Evolutionary conservation across 2,888 invertebrate genomes (phyloP).

Genomic region (Hirudinaria manillensis): DNA sequence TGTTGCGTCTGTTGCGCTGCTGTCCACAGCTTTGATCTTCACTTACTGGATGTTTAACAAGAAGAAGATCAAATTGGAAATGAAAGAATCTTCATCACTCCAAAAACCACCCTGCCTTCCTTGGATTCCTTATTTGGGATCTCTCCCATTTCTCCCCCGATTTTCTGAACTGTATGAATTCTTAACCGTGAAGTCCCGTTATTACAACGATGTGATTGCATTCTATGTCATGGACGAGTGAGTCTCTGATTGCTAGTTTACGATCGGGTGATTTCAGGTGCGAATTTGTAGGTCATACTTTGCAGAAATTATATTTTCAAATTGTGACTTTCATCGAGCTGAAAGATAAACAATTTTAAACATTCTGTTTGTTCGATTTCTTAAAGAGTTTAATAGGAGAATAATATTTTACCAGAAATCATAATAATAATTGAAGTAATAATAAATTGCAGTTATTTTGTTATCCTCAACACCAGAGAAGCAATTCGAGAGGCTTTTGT

Average conservation of each 20-base stretch:
- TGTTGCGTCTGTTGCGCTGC: no score
- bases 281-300: no score
- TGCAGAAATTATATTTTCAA: no score
- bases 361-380: no score
- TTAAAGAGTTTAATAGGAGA: no score
- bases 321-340: no score
- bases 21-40: no score
- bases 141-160: constrained; percentile 8
- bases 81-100: background rate
- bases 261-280: no score
- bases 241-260: background rate
- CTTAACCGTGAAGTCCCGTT: background rate
- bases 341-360: no score
- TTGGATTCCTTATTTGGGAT: background rate
- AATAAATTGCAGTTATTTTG: background rate
- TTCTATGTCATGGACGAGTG: constrained; percentile 14
- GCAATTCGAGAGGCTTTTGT: constrained; percentile 11
- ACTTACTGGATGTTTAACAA: background rate
- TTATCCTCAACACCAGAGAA: constrained; percentile 13
- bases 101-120: constrained; percentile 12
- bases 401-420: no score
- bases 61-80: background rate
- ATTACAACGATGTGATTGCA: constrained; percentile 12
- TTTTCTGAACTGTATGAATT: background rate
- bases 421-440: no score